Base-by-base conservation (phyloP, 2,113 vertebrate species). In the Datnioides undecimradiatus region DNA sequence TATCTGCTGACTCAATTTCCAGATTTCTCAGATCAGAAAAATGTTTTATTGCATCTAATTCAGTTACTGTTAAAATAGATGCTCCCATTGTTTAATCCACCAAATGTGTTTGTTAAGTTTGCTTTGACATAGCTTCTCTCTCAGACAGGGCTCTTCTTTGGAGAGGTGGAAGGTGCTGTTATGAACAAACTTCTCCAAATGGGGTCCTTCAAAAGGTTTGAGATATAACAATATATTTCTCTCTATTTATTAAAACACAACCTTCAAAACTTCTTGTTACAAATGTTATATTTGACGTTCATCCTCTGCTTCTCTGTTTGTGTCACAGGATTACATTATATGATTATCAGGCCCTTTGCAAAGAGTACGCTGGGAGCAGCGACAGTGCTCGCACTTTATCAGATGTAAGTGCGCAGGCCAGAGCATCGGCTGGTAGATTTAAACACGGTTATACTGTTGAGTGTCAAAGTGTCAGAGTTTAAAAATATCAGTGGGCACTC, bases 161-260 rank as follows among this genome's bases (percentile, higher is more conserved):
- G 98, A 66, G 96, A 98, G 89, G 95, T 97, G 64, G 98, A 99
- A 85, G 97, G 97, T 69, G 97, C 97, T 2, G 97, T 99, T 72
- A 99, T 99, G 98, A 98, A 95, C 94, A 98, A 99, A 92, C 94
- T 99, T 80, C 92, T 99, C 77, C 92, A 96, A 83, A 99, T 99
- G 98, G 97, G 97, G 6, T 99, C 98, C 33, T 99, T 99, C 90
- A 99, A 97, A 94, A 97, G 97, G 98, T 99, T 93, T 93, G 93
- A 78, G 7, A 55, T 10, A 6, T 6, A 19, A 34, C 7, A 1
- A 6, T 8, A 67, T 9, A 8, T 51, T 4, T 25, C 36, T 19
- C 60, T 66, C n/a, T 60, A 31, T 17, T 23, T 19, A 29, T 25
- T 52, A 46, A 55, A 74, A 1, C 23, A n/a, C 64, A 7, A 23